Percentiles rank a stretch among this genome's conserved stretches.
These are phyloP conservation scores for Vanessa atalanta DNA, from an alignment of 1,140 invertebrate species.

Conservation along the genomic window DNA sequence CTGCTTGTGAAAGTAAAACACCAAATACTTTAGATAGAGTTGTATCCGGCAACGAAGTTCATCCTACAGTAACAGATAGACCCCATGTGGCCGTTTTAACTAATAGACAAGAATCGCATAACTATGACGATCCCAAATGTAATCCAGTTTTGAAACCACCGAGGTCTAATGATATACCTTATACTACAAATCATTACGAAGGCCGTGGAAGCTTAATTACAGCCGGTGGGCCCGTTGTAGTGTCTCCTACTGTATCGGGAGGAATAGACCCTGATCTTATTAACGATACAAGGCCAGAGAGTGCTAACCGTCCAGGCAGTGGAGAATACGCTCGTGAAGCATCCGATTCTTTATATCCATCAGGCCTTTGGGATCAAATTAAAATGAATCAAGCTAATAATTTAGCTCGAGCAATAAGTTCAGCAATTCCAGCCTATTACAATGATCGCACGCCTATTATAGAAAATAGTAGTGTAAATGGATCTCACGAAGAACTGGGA, in stretches of 20 bases:
- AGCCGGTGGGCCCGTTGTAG: conserved; percentile 81
- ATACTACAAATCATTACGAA: conserved; percentile 84
- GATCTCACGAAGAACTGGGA: conserved; percentile 80
- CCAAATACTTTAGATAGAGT: conserved; percentile 86
- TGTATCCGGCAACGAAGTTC: conserved; percentile 83
- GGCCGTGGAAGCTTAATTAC: conserved; percentile 83
- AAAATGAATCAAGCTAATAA: conserved; percentile 76
- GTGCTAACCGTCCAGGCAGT: conserved; percentile 80
- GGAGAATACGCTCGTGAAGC: conserved; percentile 87
- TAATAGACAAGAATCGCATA: conserved; percentile 70
- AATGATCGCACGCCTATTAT: conserved; percentile 90
- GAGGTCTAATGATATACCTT: conserved; percentile 83
- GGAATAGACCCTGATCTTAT: conserved; percentile 92
- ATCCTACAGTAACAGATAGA: conserved; percentile 77
- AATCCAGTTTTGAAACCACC: conserved; percentile 87
- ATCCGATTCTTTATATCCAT: conserved; percentile 86
- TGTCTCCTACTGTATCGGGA: conserved; percentile 85
- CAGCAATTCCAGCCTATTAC: conserved; percentile 81
- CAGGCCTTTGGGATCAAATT: conserved; percentile 84
- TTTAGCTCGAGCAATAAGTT: conserved; percentile 80
- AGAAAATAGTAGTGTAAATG: conserved; percentile 82
- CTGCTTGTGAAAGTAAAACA: conserved; percentile 88
- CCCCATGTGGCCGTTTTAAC: conserved; percentile 74
- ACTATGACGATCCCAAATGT: conserved; percentile 79
- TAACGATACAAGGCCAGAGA: conserved; percentile 86